Conservation (phyloP, 2,113 vertebrate species). For the Hyperopisus bebe region DNA sequence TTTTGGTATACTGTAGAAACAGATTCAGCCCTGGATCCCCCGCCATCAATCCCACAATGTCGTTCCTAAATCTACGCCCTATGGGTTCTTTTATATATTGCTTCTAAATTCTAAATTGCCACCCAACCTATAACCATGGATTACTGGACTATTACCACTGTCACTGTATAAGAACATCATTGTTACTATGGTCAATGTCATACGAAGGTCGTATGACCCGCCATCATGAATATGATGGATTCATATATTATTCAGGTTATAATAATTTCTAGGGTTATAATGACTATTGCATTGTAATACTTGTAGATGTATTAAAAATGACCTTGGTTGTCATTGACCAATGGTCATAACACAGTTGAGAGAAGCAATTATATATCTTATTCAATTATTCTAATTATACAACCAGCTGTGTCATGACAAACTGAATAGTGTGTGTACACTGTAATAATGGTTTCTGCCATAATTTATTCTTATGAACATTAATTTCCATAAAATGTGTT, state of each 20-base stretch:
- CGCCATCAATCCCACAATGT: neutral
- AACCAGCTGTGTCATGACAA: neutral
- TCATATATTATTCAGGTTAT: neutral
- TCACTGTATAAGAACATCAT: neutral
- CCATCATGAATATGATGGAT: neutral
- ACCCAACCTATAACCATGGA: neutral
- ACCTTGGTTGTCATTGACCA: neutral
- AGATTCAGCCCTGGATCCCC: neutral
- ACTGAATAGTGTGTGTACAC: neutral
- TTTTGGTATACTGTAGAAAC: neutral
- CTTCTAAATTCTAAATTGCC: neutral
- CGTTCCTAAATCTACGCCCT: neutral
- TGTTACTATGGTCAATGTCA: neutral
- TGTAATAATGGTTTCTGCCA: neutral
- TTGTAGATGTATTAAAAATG: conserved; percentile 8
- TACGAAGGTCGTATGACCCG: neutral
- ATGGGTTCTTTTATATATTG: neutral
- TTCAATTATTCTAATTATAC: neutral
- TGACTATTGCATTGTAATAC: neutral
- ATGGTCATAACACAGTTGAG: neutral
- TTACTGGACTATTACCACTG: neutral
- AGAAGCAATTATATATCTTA: neutral
- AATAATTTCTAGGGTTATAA: neutral
- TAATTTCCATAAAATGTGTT: neutral
- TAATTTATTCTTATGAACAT: neutral